Conservation (phyloP, 2,113 vertebrate genomes). For the Cyanoramphus novaezelandiae region DNA sequence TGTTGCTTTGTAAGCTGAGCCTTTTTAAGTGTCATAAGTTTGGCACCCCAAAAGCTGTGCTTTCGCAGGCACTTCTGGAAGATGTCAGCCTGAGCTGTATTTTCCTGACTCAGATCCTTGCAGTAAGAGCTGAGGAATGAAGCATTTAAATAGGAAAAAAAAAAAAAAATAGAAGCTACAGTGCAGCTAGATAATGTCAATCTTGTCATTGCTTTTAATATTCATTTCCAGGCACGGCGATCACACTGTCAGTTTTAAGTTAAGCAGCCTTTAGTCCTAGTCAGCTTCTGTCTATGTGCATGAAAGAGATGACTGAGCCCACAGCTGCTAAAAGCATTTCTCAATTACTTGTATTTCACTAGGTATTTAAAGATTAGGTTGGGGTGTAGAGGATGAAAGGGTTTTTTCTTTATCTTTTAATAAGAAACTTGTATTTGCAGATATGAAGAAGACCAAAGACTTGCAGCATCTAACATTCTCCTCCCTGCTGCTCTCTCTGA, state of each 20-base stretch:
- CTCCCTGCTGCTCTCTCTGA: neutral
- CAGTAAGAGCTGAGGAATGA: neutral
- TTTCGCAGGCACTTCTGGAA: neutral
- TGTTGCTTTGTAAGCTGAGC: neutral
- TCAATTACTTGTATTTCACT: constrained; percentile 43
- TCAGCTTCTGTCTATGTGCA: constrained; percentile 23
- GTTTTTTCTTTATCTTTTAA: constrained; percentile 58
- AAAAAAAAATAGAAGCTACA: neutral
- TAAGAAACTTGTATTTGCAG: constrained; percentile 53
- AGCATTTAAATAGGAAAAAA: neutral
- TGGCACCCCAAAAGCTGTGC: neutral
- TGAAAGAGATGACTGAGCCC: constrained; percentile 47
- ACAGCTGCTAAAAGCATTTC: constrained; percentile 46
- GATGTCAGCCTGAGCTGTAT: constrained; percentile 13
- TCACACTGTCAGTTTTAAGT: constrained; percentile 49
- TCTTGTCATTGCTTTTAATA: constrained; percentile 51
- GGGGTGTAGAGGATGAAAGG: neutral
- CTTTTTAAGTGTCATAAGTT: neutral
- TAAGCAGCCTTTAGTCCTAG: constrained; percentile 28
- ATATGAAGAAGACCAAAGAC: neutral
- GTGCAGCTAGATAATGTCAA: constrained; percentile 35
- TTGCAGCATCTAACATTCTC: neutral
- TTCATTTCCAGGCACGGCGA: constrained; percentile 11
- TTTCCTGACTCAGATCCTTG: neutral
- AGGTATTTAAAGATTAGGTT: constrained; percentile 54